These are phyloP conservation scores for Crambe crambe DNA, from an alignment of 37 sponge, comb jelly and placozoan genomes.

Conservation along the genomic window DNA sequence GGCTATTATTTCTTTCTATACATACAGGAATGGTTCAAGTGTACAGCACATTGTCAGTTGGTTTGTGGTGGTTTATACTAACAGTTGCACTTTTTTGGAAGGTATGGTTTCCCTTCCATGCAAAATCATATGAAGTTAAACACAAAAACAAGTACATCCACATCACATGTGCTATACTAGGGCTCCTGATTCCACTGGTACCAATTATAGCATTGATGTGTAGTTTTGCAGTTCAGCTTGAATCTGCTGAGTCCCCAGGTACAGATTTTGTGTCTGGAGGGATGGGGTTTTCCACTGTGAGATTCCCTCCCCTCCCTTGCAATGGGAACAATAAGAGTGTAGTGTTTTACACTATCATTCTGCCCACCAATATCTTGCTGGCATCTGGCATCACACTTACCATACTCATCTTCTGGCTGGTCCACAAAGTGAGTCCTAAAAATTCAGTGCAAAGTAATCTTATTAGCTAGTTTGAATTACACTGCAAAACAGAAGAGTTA, in stretches of 20 bases:
- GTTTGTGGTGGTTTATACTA: constrained; percentile 10
- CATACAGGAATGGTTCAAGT: constrained; percentile 1
- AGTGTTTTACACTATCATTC: constrained; percentile 21
- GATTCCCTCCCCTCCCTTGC: constrained; percentile 39
- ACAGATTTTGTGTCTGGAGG: neutral
- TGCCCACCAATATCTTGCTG: neutral
- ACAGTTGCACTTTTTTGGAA: constrained; percentile 13
- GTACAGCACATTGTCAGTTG: neutral
- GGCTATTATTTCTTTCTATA: neutral
- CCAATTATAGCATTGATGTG: neutral
- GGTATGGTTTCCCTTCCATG: constrained; percentile 37
- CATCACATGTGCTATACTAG: neutral
- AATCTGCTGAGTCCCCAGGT: neutral
- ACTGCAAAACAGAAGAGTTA: too few species aligned
- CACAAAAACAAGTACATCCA: constrained; percentile 26
- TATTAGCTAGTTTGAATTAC: too few species aligned
- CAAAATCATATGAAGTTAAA: neutral
- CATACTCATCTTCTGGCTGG: constrained; percentile 11
- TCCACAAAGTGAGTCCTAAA: too few species aligned
- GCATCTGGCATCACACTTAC: neutral
- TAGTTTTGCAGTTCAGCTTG: neutral
- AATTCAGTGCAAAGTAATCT: too few species aligned
- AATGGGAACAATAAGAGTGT: too few species aligned
- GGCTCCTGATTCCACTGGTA: neutral
- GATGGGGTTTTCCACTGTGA: neutral